Percentiles rank a stretch among this genome's conserved stretches.
These are phyloP conservation scores for Drosophila anceps DNA, from an alignment of 2,888 invertebrate genomes.

Conservation along the genomic window DNA sequence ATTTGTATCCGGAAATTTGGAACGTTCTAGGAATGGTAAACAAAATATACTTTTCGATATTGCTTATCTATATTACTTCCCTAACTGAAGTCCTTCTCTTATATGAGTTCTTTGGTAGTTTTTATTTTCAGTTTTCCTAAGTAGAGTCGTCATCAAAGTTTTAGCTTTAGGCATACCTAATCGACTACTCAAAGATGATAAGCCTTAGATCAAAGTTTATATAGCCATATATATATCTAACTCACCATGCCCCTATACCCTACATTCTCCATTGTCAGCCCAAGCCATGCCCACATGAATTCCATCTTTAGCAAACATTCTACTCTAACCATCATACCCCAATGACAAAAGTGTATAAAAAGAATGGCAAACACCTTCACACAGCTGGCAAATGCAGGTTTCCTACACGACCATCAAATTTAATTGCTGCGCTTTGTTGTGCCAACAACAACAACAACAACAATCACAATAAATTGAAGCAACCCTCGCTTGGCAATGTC, in stretches of 20 bases:
- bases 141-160: too few species aligned
- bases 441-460: constrained; percentile 58
- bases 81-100: too few species aligned
- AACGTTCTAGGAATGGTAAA: not conserved
- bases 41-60: not conserved
- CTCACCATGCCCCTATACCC: not conserved
- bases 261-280: not conserved
- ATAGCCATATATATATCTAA: not conserved
- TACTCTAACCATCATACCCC: not conserved
- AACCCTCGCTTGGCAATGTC: constrained; percentile 64
- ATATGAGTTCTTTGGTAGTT: not conserved
- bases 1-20: not conserved
- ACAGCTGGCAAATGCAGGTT: constrained; percentile 57
- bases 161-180: not conserved
- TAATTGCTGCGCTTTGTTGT: constrained; percentile 75
- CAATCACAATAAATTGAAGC: constrained; percentile 57
- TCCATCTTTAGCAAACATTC: constrained; percentile 1
- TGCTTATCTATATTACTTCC: not conserved
- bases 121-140: too few species aligned
- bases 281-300: not conserved
- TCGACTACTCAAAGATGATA: not conserved
- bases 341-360: constrained; percentile 14
- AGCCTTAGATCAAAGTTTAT: too few species aligned
- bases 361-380: constrained; percentile 32
- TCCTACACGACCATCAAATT: constrained; percentile 58